Base-by-base conservation (phyloP, 2,888 invertebrate genomes). In the Theristus sp. region DNA sequence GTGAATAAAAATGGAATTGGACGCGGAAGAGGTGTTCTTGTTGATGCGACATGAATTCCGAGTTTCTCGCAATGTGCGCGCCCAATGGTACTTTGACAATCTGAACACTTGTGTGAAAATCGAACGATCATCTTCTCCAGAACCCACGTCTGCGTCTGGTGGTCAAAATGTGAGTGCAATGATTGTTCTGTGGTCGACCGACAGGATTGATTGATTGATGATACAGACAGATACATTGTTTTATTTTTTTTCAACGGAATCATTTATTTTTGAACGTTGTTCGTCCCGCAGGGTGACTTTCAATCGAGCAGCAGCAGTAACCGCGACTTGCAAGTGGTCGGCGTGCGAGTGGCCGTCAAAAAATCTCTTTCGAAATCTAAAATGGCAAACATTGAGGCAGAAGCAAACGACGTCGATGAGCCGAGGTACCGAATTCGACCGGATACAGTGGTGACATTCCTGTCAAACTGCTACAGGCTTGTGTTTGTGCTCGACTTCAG, bases 401-500 rank as follows among this genome's bases (percentile, higher is more conserved):
- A n/a, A n/a, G 6, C 17, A 17, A 6, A 6, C 17, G 38, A 38
- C 22, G 52, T 25, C n/a, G 17, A 22, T 6, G 13, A n/a, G n/a
- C 52, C 6, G 52, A 6, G 54, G 27, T 54, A 54, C 22, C 27
- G 26, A 6, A 38, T 84, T 61, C 79, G 80, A 26, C 76, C 80
- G 49, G 73, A 79, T 30, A 82, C 83, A 54, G 77, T 79, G 63
- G 77, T 85, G 46, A 81, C 82, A 67, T 85, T 84, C 74, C 75
- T 86, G 52, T 82, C 85, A 26, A 81, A 82, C 66, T 80, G 80
- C 63, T 86, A 86, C 72, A 78, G 83, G 64, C 80, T 85, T 66
- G 84, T 84, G 56, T 84, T 84, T 71, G 83, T 85, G 66, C 77
- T 87, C 62, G 86, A 87, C 74, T 80, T 86, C 72, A 85, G 85